A percentile compares a stretch with the other conserved stretches of the same genome.
phyloP scores from a whole-genome alignment of 1,140 invertebrate species.

The Apis florea region DNA sequence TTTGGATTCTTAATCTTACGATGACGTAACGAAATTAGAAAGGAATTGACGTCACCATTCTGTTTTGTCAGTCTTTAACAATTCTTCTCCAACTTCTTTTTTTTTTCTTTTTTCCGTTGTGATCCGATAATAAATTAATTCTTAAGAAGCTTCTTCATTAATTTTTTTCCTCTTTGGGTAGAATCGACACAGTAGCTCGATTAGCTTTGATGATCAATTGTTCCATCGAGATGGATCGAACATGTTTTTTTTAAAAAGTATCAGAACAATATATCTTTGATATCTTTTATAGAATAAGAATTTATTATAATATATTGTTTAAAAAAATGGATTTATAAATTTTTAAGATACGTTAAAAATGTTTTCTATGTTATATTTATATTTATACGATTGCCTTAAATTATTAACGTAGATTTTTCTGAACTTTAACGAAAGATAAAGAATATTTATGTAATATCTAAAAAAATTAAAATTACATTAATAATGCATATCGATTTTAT shows the following conservation, averaged over 20 bases:
- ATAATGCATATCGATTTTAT: too few relatives aligned
- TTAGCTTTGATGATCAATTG: background rate
- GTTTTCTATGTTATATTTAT: background rate
- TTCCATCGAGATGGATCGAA: background rate
- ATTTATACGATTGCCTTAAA: too few relatives aligned
- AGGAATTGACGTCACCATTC: conserved; percentile 25
- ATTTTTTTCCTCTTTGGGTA: background rate
- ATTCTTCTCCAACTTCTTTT: background rate
- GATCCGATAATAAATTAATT: background rate
- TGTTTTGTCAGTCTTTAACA: background rate
- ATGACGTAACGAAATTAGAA: conserved; percentile 48
- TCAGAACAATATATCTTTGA: background rate
- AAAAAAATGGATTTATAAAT: background rate
- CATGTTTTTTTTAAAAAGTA: background rate
- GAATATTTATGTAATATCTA: background rate
- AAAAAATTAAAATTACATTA: background rate
- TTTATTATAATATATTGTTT: too few relatives aligned
- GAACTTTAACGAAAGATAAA: background rate
- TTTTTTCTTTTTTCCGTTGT: background rate
- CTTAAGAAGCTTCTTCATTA: background rate
- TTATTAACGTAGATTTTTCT: too few relatives aligned
- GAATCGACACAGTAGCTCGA: background rate
- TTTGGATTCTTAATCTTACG: conserved; percentile 29
- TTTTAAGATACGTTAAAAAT: background rate
- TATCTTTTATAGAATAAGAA: background rate